Base-by-base conservation (phyloP, 2,888 invertebrate genomes). In the Julus scanicus region DNA sequence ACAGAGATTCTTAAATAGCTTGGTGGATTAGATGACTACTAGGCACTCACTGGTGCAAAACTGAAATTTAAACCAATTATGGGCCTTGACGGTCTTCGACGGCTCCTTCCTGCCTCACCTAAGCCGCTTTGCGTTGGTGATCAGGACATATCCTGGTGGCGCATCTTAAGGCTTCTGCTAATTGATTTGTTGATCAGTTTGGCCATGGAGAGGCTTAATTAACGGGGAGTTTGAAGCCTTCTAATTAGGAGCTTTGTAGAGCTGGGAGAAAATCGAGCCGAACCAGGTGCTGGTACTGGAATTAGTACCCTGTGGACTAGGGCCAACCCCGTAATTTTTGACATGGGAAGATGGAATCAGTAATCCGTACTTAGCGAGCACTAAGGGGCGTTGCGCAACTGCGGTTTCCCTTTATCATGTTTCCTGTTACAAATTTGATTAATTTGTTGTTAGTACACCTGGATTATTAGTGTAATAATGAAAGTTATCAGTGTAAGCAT, bases 161-260 rank as follows among this genome's bases (percentile, higher is more conserved):
- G n/a, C 71, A 71, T 71, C 71, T 29, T 71, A 71, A 71, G 71
- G 71, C 71, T 71, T 71, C 71, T 29, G 71, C 71, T 71, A 71
- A 71, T 71, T 71, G 71, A 71, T 71, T 71, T 71, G 71, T 71
- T 71, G 71, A 71, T 20, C 71, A 71, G 20, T 71, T 71, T 71
- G 71, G n/a, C 71, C 71, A 71, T 71, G 71, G 71, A 29, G 29
- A 9, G 71, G 71, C 71, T 71, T 71, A 71, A 71, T 71, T 71
- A 71, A 71, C 71, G 71, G 71, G 29, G 71, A 71, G 29, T 29
- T 29, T 71, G 71, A 71, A 71, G 11, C 71, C 71, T 29, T 20
- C 29, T 29, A 71, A 71, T 71, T 29, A 71, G 63, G 20, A 63
- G 71, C 71, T 71, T 71, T 29, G 20, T 20, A 29, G 29, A 71